Evolutionary conservation across 1,140 invertebrate species (phyloP), one percentile per base, ranked within the genome.

Genomic region (Chymomyza costata): DNA sequence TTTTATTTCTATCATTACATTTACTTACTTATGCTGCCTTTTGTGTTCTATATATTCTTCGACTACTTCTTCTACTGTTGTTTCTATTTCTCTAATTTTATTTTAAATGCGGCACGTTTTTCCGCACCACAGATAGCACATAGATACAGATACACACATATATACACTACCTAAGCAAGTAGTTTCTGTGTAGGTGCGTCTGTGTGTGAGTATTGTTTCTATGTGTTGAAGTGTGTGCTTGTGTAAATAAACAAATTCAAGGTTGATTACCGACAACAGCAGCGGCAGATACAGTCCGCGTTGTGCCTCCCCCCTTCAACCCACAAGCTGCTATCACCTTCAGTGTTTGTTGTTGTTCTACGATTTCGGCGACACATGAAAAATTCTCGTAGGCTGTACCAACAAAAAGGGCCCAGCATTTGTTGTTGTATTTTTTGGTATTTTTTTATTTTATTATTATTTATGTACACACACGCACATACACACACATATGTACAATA

Each of bases 221-320:
- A 32, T 10, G 39, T 38, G 45, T 25, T 32, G 45, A 34, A 48
- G 6, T 52, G 47, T 58, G 11, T 56, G 18, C 45, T 34, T 46
- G 52, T 62, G 59, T 62, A 62, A 71, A 67, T 60, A 78, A 64
- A 66, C 71, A 50, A 71, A 78, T 78, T 73, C 71, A 78, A 78
- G 71, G 71, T 80, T 78, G 73, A 78, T 78, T 80, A 80, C 67
- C 63, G 51, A 71, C 46, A 60, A 39, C 45, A 44, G 54, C 32
- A 32, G 32, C 25, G 21, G 21, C 37, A 35, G 31, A 45, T 15
- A 21, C 25, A 11, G 19, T 13, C n/a, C 28, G 16, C 41, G 15
- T n/a, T n/a, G n/a, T n/a, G n/a, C n/a, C 19, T 14, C 10, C 28
- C 14, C 16, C 50, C 39, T 37, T n/a, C 46, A n/a, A 45, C 50